Evolutionary conservation across 2,797 vertebrate genomes (phyloP), one percentile per base, ranked within the genome.

Genomic region (Pterois miles): DNA sequence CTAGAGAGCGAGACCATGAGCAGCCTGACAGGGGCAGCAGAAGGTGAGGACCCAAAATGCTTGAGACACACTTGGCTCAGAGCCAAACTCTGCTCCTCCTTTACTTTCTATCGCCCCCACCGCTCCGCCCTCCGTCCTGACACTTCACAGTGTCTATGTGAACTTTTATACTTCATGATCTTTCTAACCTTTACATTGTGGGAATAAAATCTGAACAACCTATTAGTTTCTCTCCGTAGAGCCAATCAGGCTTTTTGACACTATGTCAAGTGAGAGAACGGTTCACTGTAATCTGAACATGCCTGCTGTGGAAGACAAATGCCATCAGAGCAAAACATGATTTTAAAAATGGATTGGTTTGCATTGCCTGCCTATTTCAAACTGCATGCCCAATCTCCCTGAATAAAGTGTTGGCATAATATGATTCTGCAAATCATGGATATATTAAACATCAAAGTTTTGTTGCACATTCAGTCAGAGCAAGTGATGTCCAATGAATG

Each of bases 21-120:
- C 86, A 71, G 80, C 68, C 89, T 91, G 92, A 94, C 90, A 89
- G 91, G 88, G 84, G 82, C 84, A 80, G 80, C 22, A 22, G 88
- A 88, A 94, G 92, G 92, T 93, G 94, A 94, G 78, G 91, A 94
- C 81, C 90, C 86, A 93, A 90, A 94, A 94, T 80, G 85, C 91
- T 93, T 89, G 67, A 91, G 93, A 94, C 94, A 94, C 89, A 88
- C 85, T 91, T 92, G 91, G 94, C 94, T 94, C 89, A 79, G 76
- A 94, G 94, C 92, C 90, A 94, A 92, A 91, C 83, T 78, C 73
- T n/a, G 53, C 67, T 84, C 74, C 71, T 71, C 76, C 59, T 48
- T 69, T 10, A 18, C 65, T 68, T 54, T 57, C 53, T 67, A 4
- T 8, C 8, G 12, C 52, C 6, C n/a, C 34, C 58, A 23, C 29